Base-by-base conservation (phyloP, 2,113 vertebrate genomes). In the Tringa solitaria region DNA sequence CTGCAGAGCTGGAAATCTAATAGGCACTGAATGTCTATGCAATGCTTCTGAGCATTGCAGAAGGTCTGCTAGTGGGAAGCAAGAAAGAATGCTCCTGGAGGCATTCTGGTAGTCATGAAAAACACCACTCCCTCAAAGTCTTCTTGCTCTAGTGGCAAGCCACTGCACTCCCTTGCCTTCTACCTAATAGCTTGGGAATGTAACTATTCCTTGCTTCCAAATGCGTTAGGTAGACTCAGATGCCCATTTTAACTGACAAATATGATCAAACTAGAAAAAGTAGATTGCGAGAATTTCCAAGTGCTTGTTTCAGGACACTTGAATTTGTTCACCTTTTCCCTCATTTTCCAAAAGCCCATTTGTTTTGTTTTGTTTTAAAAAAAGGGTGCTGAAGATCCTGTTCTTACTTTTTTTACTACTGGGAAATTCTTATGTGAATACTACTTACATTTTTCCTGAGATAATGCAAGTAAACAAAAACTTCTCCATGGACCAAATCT, bases 61-160 rank as follows among this genome's bases (percentile, higher is more conserved):
- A 45, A 35, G 18, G 20, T 54, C 6, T 88, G 4, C 51, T 54
- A 19, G 26, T 19, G 23, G 18, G 53, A 83, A 54, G 16, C 18
- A 75, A 19, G 30, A 84, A 69, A 46, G 20, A 30, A 7, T 14
- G 5, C 6, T 77, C 50, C 50, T 65, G 35, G 37, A 72, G 12
- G 12, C 3, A 13, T 79, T 51, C 21, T 63, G 19, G 4, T 14
- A 59, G 22, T 27, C 24, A 20, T 14, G 45, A 75, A 65, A 74
- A 30, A 1, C 24, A n/a, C 4, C 1, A 3, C 6, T 64, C 3
- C 12, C 28, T 17, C 4, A 1, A 68, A 84, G 39, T 30, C 21
- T 22, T 73, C 27, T 59, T 68, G 24, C 10, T 72, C 0, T 45
- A 56, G 72, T 0, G 0, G 57, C 35, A 80, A 75, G 7, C 2